Base-by-base conservation (phyloP, 2,888 invertebrate genomes). In the Oasisia sp. region DNA sequence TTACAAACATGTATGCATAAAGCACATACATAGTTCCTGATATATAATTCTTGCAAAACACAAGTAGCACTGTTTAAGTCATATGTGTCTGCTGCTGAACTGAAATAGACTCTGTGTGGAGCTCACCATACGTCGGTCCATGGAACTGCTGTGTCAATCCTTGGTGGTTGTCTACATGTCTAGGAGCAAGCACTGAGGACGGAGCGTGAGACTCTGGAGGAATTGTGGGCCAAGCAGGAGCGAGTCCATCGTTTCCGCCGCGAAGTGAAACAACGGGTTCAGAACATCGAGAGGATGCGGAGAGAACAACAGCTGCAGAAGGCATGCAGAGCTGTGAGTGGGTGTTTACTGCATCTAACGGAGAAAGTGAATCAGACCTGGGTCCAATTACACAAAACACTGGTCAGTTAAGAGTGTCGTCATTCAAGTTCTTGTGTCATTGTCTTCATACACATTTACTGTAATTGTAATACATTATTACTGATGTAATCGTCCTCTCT, bases 261-360 rank as follows among this genome's bases (percentile, higher is more conserved):
- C n/a, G 95, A 95, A 90, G 95, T 96, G 2, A 95, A 94, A 92
- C 94, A 94, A 89, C 92, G 96, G 38, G 95, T 96, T 0, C 94
- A 93, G n/a, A 91, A 91, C n/a, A 91, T 95, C 58, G 94, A 95
- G 91, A 91, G 92, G 93, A 27, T 93, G 3, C 95, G 95, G 92
- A 94, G 94, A 92, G 94, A 95, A 91, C 94, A 95, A 32, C 94
- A 94, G 58, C 92, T 95, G 38, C 94, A 95, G 92, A 94, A 94
- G 32, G 94, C 95, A 89, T 94, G 93, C 89, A 93, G 93, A 93
- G 95, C 94, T 92, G 95, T 95, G 93, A 93, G 95, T 94, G 89
- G 32, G 56, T 27, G 5, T 89, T 38, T 19, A 27, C 1, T 90
- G 12, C 90, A 2, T 14, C 14, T 56, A 56, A 19, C 56, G 11